Evolutionary conservation across 2,113 vertebrate genomes (phyloP), one percentile per base, ranked within the genome.

Genomic region (Scartelaos histophorus): DNA sequence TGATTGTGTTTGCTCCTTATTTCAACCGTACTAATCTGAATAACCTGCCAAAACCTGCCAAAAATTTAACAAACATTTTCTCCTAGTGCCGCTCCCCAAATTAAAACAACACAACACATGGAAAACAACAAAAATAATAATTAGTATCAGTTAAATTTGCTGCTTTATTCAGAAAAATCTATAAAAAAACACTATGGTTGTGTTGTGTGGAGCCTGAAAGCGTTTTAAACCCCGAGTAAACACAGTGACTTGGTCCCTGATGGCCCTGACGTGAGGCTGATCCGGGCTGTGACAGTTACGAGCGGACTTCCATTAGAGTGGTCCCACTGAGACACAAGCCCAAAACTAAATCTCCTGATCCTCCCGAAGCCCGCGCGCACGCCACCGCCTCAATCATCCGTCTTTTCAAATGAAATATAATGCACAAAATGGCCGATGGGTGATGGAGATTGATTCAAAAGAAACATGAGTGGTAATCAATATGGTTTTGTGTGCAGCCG

Each of bases 361-460:
- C 71, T 69, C 61, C 57, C 80, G 74, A 64, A 45, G 72, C 22
- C 66, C 64, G 43, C 34, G 22, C 68, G 62, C 58, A 77, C 25
- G n/a, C 72, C 71, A 75, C 60, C 68, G 66, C 60, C 78, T 75
- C 74, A 71, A 77, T 85, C 88, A 90, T 91, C 73, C 22, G 70
- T 85, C 86, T 84, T 75, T 67, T 80, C 72, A 82, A 73, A 85
- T 82, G 54, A 90, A 90, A 84, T 80, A 80, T 84, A 87, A 90
- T 82, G 78, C 73, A 75, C 73, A 87, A 90, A 89, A 89, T 75
- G 71, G 83, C 88, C 90, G 71, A 74, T 76, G 82, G 88, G 80
- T 87, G 86, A 91, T 90, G 80, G 83, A 89, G 90, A 92, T 90
- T 87, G 88, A 92, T 90, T 92, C 78, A 79, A 82, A 87, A 76